Evolutionary conservation across 2,888 invertebrate genomes (phyloP), one percentile per base, ranked within the genome.

Genomic region (Digitonthophagus gazella): DNA sequence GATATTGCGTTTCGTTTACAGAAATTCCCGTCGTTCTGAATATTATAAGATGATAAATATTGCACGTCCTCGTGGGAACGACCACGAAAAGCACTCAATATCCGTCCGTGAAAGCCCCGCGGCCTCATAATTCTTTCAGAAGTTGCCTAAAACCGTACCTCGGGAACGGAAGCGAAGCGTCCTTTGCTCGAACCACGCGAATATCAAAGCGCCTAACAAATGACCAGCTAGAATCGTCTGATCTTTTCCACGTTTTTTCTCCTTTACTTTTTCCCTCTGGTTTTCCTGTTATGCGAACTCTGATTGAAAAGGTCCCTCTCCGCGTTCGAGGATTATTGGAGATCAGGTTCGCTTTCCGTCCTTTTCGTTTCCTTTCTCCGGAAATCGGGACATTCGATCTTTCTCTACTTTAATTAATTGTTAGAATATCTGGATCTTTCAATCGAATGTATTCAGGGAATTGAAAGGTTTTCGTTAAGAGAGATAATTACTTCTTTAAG

Each of bases 131-230:
- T 61, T 61, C 61, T 61, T 61, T 61, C 61, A 16, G 6, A 18
- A 19, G 61, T 61, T 61, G 61, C n/a, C n/a, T n/a, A 57, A 57
- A n/a, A 57, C 15, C 57, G 15, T 16, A 11, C 1, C n/a, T 5
- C 4, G 16, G 14, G 16, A 57, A 57, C 14, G 57, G 57, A n/a
- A n/a, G n/a, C n/a, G n/a, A n/a, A n/a, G n/a, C 15, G 14, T 57
- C 15, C 57, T 57, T 57, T 57, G 57, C n/a, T n/a, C n/a, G 14
- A 57, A 4, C 1, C 57, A 16, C 6, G 15, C 16, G 61, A 61
- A 61, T 61, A 61, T 61, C 20, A 61, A 61, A 61, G 61, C 18
- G 18, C 61, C 61, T n/a, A 61, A 61, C 61, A 61, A 61, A 61
- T 61, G 61, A 61, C 18, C 20, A 61, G 18, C 61, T 18, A 61